These are phyloP conservation scores for Macrosoma leucophasiata DNA, from an alignment of 2,888 invertebrate genomes.

Conservation along the genomic window DNA sequence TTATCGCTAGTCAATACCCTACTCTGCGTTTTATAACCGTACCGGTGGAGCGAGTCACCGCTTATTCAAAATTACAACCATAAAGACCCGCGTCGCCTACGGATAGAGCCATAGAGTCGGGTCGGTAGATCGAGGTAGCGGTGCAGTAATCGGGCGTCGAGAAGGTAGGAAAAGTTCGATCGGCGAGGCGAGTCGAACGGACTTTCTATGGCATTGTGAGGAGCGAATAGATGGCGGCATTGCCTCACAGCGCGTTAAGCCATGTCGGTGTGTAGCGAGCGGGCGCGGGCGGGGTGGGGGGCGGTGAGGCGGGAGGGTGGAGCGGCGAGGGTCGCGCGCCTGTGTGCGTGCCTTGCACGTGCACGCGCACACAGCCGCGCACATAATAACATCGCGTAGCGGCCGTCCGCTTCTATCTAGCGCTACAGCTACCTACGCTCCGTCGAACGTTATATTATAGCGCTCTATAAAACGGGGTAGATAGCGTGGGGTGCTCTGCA, in stretches of 20 bases:
- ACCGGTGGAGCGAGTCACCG: slow-evolving; percentile 48
- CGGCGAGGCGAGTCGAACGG: slow-evolving; percentile 64
- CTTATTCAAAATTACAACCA: slow-evolving; percentile 61
- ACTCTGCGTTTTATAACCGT: slow-evolving; percentile 65
- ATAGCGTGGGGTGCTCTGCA: slow-evolving; percentile 52
- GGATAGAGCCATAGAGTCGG: slow-evolving; percentile 21
- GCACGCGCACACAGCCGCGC: slow-evolving; percentile 47
- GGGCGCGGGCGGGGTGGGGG: slow-evolving; percentile 35
- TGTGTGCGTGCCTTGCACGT: slow-evolving; percentile 39
- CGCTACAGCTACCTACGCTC: slow-evolving; percentile 58
- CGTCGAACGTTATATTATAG: slow-evolving; percentile 47
- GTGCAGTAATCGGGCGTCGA: slow-evolving; percentile 45
- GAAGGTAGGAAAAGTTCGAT: slow-evolving; percentile 69
- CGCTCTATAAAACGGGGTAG: slow-evolving; percentile 56
- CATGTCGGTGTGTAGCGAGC: slow-evolving; percentile 53
- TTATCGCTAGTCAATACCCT: slow-evolving; percentile 61
- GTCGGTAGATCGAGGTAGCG: slow-evolving; percentile 26
- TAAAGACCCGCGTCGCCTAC: slow-evolving; percentile 40
- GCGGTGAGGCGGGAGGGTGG: slow-evolving; percentile 30
- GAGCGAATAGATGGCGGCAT: slow-evolving; percentile 69
- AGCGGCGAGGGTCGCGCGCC: slow-evolving; percentile 29
- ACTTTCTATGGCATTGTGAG: slow-evolving; percentile 75
- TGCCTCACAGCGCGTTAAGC: slow-evolving; percentile 66
- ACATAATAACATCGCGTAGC: slow-evolving; percentile 61
- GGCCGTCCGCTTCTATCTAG: slow-evolving; percentile 58